Evolutionary conservation across 2,113 vertebrate species (phyloP).

Genomic region (Rutilus rutilus): DNA sequence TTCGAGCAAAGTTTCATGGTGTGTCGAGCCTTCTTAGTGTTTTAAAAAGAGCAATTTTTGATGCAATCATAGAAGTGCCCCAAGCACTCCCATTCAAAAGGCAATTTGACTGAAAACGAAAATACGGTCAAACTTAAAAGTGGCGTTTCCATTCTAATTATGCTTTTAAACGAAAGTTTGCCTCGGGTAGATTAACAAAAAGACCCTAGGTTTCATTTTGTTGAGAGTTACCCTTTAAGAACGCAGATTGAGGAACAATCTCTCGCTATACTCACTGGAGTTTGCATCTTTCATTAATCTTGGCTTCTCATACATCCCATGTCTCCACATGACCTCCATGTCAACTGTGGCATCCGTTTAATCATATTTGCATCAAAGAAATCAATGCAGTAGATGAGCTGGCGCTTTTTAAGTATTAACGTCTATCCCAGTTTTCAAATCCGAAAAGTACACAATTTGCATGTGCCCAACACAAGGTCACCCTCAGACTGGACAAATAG

Average conservation of each 20-base stretch:
- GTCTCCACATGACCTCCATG: slow-evolving; percentile 17
- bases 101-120: too few relatives aligned
- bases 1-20: too few relatives aligned
- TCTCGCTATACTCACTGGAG: neutral
- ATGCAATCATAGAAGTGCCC: too few relatives aligned
- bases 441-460: neutral
- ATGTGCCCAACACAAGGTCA: slow-evolving; percentile 27
- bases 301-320: neutral
- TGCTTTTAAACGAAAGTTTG: too few relatives aligned
- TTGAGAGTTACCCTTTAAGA: too few relatives aligned
- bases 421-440: neutral
- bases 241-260: neutral
- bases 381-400: slow-evolving; percentile 32
- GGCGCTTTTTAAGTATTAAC: neutral
- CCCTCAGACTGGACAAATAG: neutral
- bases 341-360: slow-evolving; percentile 4
- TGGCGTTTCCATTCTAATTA: too few relatives aligned
- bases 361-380: slow-evolving; percentile 24
- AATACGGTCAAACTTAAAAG: too few relatives aligned
- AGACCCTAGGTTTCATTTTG: too few relatives aligned
- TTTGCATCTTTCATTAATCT: neutral
- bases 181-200: too few relatives aligned
- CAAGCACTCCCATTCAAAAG: too few relatives aligned
- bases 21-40: too few relatives aligned
- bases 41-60: too few relatives aligned